Conservation (phyloP, 2,797 vertebrate genomes). For the Melanotaenia maccullochi region DNA sequence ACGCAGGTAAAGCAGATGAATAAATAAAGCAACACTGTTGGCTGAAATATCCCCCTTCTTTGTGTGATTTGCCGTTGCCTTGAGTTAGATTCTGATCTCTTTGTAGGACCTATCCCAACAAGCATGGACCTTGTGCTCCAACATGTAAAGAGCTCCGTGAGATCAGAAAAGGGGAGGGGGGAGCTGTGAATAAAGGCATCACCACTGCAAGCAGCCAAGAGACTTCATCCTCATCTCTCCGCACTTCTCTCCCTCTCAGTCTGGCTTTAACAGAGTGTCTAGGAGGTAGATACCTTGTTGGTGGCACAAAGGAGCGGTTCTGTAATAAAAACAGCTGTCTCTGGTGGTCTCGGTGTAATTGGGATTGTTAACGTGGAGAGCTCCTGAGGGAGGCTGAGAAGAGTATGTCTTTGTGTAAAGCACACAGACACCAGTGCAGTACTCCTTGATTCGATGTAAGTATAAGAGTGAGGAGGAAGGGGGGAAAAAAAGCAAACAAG, state of each 20-base stretch:
- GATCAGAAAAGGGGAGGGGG: conserved; percentile 65
- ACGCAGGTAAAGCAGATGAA: conserved; percentile 78
- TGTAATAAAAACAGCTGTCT: conserved; percentile 88
- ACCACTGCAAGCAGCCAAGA: conserved; percentile 71
- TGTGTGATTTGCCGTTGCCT: conserved; percentile 67
- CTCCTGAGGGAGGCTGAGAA: conserved; percentile 83
- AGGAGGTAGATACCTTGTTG: conserved; percentile 79
- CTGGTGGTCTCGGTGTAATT: conserved; percentile 87
- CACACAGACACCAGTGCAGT: conserved; percentile 80
- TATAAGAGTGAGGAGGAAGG: conserved; percentile 42
- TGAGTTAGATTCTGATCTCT: conserved; percentile 74
- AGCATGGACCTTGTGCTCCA: conserved; percentile 76
- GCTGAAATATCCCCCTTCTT: conserved; percentile 37
- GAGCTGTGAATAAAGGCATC: conserved; percentile 76
- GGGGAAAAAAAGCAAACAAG: conserved; percentile 80
- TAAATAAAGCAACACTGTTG: conserved; percentile 62
- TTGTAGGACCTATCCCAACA: conserved; percentile 76
- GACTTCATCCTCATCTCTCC: conserved; percentile 74
- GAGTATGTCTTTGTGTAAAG: conserved; percentile 85
- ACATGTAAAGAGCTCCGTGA: conserved; percentile 76
- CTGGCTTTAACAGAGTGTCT: conserved; percentile 54
- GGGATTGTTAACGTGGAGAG: conserved; percentile 87
- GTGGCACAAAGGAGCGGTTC: conserved; percentile 81
- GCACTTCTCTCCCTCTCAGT: conserved; percentile 54
- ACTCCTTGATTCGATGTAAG: conserved; percentile 79